A percentile compares a stretch with the other conserved stretches of the same genome.
These are phyloP conservation scores for Alectura lathami DNA, from an alignment of 2,113 vertebrate species.

Conservation along the genomic window DNA sequence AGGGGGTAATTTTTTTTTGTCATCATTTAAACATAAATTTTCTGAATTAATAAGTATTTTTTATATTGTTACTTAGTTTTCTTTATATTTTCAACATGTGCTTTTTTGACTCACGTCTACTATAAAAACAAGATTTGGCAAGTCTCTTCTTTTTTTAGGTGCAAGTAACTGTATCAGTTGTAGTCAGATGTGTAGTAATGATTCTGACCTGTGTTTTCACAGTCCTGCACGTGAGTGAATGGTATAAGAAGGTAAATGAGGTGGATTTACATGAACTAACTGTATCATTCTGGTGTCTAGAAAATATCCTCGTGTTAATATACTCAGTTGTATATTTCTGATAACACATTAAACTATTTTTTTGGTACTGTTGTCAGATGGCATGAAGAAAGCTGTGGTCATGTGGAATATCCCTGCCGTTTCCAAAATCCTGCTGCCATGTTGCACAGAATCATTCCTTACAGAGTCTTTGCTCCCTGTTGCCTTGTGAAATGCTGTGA, in stretches of 20 bases:
- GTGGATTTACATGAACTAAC: background rate
- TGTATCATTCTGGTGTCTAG: background rate
- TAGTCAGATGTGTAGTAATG: background rate
- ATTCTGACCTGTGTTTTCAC: background rate
- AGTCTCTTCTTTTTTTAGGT: background rate
- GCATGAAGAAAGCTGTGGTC: slow-evolving; percentile 78
- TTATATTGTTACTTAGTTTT: background rate
- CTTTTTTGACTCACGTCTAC: background rate
- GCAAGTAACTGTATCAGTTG: background rate
- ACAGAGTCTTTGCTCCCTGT: slow-evolving; percentile 87
- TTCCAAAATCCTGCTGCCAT: slow-evolving; percentile 77
- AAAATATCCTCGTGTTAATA: background rate
- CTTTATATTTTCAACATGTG: background rate
- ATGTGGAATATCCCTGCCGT: slow-evolving; percentile 90
- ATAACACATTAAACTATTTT: background rate
- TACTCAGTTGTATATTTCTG: background rate
- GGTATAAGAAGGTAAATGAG: background rate
- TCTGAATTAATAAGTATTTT: background rate
- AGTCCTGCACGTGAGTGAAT: background rate
- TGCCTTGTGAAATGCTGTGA: slow-evolving; percentile 77
- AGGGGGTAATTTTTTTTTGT: background rate
- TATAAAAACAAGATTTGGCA: background rate
- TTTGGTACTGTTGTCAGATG: slow-evolving; percentile 46
- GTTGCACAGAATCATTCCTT: slow-evolving; percentile 83
- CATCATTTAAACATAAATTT: background rate